Percentiles rank a stretch among this genome's conserved stretches.
Conservation (phyloP, 2,113 vertebrate genomes). For the Sminthopsis crassicaudata region DNA sequence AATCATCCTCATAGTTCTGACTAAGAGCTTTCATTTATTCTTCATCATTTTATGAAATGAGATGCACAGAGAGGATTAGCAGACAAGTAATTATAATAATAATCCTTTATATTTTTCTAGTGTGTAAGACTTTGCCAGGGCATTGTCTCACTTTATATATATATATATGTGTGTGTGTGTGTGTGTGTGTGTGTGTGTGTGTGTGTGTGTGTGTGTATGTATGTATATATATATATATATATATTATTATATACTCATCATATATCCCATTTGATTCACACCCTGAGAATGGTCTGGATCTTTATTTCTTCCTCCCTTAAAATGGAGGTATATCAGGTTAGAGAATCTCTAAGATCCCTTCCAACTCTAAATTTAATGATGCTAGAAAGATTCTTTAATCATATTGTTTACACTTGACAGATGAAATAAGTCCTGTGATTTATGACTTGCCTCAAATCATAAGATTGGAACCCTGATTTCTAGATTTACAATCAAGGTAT, state of each 20-base stretch:
- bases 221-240: background rate
- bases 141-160: background rate
- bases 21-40: conserved; percentile 70
- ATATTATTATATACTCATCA: too few species aligned
- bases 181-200: too few species aligned
- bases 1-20: conserved; percentile 66
- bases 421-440: background rate
- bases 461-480: background rate
- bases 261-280: background rate
- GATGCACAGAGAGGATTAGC: background rate
- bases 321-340: background rate
- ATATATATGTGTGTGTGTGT: too few species aligned
- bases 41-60: conserved; percentile 73
- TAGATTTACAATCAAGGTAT: background rate
- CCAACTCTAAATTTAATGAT: background rate
- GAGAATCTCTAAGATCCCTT: background rate
- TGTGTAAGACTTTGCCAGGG: background rate
- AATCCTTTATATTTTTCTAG: background rate
- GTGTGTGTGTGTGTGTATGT: too few species aligned
- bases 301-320: background rate
- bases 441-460: background rate
- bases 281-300: background rate
- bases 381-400: background rate
- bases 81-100: background rate
- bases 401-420: background rate